phyloP scores from a whole-genome alignment of 2,888 invertebrate genomes.

The Caenorhabditis afra region DNA sequence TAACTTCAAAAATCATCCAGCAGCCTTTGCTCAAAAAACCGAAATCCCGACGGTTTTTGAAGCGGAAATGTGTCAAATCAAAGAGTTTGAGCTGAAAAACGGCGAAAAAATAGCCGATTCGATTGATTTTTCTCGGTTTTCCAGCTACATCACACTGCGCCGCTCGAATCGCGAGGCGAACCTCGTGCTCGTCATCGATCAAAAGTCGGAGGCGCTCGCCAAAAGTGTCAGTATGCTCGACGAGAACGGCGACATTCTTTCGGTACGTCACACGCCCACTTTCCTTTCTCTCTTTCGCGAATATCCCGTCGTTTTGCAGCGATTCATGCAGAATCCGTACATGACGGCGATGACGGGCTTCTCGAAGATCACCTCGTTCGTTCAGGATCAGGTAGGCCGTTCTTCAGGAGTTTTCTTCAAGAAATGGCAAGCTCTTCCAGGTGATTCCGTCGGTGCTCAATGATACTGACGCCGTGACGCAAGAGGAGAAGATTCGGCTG shows the following conservation, averaged over 20 bases:
- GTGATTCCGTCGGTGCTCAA: slow-evolving; percentile 75
- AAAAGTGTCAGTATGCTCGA: slow-evolving; percentile 91
- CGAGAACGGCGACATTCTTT: slow-evolving; percentile 81
- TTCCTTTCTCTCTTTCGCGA: no score
- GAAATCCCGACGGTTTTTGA: no score
- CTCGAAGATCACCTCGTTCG: slow-evolving; percentile 89
- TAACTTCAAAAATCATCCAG: no score
- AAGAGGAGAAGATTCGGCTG: slow-evolving; percentile 80
- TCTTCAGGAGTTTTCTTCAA: no score
- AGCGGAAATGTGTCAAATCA: no score
- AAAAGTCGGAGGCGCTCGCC: slow-evolving; percentile 86
- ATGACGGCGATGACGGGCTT: slow-evolving; percentile 90
- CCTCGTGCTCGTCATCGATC: slow-evolving; percentile 86
- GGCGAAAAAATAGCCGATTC: no score
- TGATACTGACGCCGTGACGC: slow-evolving; percentile 79
- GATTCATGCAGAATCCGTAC: slow-evolving; percentile 86
- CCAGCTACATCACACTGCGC: slow-evolving; percentile 76
- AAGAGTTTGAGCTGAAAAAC: no score
- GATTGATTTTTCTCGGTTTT: slow-evolving; percentile 4
- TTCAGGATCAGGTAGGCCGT: slow-evolving; percentile 84
- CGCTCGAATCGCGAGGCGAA: slow-evolving; percentile 87
- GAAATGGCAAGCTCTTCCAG: no score
- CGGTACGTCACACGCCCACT: slow-evolving; percentile 81
- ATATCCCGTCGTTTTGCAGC: no score
- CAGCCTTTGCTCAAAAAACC: no score